Base-by-base conservation (phyloP, 1,140 invertebrate species). In the Polyergus mexicanus region DNA sequence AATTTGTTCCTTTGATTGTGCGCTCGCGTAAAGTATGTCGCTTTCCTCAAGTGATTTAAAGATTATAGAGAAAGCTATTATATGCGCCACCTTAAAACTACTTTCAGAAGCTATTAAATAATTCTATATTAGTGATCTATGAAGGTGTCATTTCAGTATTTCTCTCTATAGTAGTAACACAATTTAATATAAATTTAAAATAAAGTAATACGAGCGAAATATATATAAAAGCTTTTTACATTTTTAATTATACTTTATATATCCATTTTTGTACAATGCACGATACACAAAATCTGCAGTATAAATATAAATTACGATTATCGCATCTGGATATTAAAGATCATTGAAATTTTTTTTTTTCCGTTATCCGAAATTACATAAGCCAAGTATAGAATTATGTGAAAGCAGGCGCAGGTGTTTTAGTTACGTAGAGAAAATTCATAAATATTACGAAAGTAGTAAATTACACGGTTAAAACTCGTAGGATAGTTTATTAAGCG, bases 61-160 rank as follows among this genome's bases (percentile, higher is more conserved):
- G 44, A 78, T 78, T 66, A 41, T 63, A 56, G 63, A 80, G 77
- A 80, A 80, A 80, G 77, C 16, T 38, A 32, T 80, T 38, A 41
- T 22, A 22, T 6, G 5, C 41, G 25, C 7, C 4, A 25, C n/a
- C 16, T 54, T 54, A 25, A 78, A 68, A 47, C 41, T 51, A 51
- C n/a, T 68, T 38, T 66, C 32, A 41, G 22, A 41, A 32, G 2
- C 22, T 38, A 28, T 68, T 28, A 68, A 56, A 62, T 68, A 65
- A 77, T 60, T 35, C 38, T 1, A 13, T 35, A 68, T 69, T 35
- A 35, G 4, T 22, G 7, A 71, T 25, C 25, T 25, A 10, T 58
- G 7, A 2, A 58, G 8, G 54, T 58, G 13, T 75, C 58, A 19
- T 60, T 60, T 75, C 7, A 35, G 22, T 6, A 58, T 16, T 7